A percentile compares a stretch with the other conserved stretches of the same genome.
Evolutionary conservation across 2,888 invertebrate genomes (phyloP).

Genomic region (Eupsilia transversa): DNA sequence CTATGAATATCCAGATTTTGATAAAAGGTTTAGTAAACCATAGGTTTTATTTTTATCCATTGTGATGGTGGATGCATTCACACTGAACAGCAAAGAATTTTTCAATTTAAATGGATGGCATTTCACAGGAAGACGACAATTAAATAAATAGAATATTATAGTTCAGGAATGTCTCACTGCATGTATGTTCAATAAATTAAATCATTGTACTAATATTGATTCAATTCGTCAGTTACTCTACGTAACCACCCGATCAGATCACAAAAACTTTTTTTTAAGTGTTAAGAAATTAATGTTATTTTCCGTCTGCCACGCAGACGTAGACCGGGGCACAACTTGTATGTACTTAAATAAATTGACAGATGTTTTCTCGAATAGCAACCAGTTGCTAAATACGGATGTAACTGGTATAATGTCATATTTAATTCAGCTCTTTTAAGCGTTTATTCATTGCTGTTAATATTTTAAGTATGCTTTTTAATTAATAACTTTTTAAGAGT

Average conservation of each 20-base stretch:
- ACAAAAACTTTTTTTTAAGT: not conserved
- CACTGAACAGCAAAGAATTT: not conserved
- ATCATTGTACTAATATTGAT: not conserved
- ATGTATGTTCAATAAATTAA: not conserved
- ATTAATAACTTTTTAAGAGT: conserved; percentile 35
- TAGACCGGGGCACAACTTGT: not conserved
- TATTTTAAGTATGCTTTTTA: conserved; percentile 62
- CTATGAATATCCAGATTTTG: not conserved
- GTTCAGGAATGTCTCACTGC: not conserved
- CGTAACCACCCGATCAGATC: not conserved
- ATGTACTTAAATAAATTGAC: conserved; percentile 38
- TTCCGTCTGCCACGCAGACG: no score
- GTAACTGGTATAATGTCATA: conserved; percentile 63
- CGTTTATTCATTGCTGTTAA: conserved; percentile 57
- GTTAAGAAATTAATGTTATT: not conserved
- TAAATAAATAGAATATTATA: not conserved
- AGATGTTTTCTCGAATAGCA: conserved; percentile 39
- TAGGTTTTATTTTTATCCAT: not conserved
- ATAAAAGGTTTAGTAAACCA: not conserved
- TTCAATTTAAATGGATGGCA: not conserved
- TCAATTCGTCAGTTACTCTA: not conserved
- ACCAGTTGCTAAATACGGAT: conserved; percentile 37
- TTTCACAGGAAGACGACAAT: not conserved
- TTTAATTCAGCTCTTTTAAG: conserved; percentile 62
- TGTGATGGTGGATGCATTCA: no score